phyloP scores from a whole-genome alignment of 1,140 invertebrate genomes.

The Gonioctena quinquepunctata region DNA sequence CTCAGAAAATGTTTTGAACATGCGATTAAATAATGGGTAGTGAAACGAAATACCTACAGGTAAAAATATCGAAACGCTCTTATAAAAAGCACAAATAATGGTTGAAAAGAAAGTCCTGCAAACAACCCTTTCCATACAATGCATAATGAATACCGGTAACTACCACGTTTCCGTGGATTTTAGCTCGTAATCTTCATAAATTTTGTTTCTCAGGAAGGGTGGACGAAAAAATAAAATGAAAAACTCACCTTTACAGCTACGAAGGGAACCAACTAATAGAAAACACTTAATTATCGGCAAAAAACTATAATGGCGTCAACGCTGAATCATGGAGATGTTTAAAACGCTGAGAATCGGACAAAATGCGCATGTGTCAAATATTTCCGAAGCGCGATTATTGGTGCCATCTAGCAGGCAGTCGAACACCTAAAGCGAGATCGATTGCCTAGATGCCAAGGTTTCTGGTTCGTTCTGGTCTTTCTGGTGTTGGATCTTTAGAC shows the following conservation, averaged over 20 bases:
- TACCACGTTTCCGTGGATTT: background rate
- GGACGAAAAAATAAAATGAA: too few relatives aligned
- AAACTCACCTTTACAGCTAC: background rate
- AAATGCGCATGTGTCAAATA: background rate
- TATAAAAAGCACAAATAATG: too few relatives aligned
- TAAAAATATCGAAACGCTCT: too few relatives aligned
- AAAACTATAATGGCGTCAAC: constrained; percentile 5
- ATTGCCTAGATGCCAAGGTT: too few relatives aligned
- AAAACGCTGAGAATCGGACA: background rate
- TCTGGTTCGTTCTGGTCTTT: too few relatives aligned
- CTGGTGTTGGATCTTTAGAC: too few relatives aligned
- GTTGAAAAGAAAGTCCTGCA: too few relatives aligned
- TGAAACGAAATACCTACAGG: too few relatives aligned
- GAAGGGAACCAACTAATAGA: background rate
- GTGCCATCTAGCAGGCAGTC: background rate
- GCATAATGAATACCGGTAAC: background rate
- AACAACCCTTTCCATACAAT: background rate
- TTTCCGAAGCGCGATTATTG: background rate
- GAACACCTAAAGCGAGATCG: too few relatives aligned
- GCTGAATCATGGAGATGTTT: background rate
- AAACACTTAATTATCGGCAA: background rate
- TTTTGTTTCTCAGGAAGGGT: too few relatives aligned
- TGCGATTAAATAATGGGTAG: too few relatives aligned
- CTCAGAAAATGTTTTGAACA: background rate
- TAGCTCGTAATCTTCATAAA: too few relatives aligned